These are phyloP conservation scores for Esox masquinongy DNA, from an alignment of 2,797 vertebrate genomes.

Conservation along the genomic window DNA sequence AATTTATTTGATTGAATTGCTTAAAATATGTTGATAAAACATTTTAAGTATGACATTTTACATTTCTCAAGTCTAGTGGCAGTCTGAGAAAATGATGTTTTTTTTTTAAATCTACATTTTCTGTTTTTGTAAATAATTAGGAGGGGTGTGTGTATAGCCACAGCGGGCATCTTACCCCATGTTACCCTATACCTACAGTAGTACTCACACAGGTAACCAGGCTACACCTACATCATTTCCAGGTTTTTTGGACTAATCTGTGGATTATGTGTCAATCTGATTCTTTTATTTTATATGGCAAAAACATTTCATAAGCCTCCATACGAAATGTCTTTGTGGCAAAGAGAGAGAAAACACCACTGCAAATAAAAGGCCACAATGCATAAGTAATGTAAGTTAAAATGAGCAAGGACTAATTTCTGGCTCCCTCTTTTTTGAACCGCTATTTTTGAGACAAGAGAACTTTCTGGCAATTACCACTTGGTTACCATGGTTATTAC, in stretches of 20 bases:
- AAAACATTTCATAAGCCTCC: conserved; percentile 39
- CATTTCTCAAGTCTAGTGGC: too few species aligned
- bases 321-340: conserved; percentile 53
- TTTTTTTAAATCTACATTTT: too few species aligned
- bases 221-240: conserved; percentile 23
- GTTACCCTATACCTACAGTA: not conserved
- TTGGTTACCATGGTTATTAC: conserved; percentile 75
- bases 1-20: too few species aligned
- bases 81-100: too few species aligned
- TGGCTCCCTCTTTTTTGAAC: conserved; percentile 23
- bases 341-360: conserved; percentile 33
- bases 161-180: too few species aligned
- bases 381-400: conserved; percentile 60
- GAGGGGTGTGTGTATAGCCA: too few species aligned
- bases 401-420: conserved; percentile 48
- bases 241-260: conserved; percentile 18
- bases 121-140: too few species aligned
- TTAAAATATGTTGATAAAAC: too few species aligned
- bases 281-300: conserved; percentile 6
- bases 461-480: conserved; percentile 71
- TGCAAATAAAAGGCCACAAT: conserved; percentile 57
- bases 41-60: too few species aligned
- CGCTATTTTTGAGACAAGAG: conserved; percentile 51
- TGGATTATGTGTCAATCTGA: conserved; percentile 15
- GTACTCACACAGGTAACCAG: not conserved